phyloP scores from a whole-genome alignment of 2,888 invertebrate species.

The Lasioglossum pauxillum region DNA sequence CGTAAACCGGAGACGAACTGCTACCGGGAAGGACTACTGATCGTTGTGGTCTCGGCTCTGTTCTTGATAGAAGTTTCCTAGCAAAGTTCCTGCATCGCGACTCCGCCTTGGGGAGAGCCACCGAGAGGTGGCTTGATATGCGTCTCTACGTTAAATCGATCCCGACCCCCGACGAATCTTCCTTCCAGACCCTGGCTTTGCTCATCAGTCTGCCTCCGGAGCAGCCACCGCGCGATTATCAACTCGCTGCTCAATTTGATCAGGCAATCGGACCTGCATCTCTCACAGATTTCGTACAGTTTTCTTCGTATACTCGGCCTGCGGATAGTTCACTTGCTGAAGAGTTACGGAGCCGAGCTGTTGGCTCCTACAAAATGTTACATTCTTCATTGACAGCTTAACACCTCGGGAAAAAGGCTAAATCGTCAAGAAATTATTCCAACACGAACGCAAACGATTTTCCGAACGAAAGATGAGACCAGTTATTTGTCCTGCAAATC shows the following conservation, averaged over 20 bases:
- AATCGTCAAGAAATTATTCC: no score
- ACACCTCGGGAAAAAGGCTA: no score
- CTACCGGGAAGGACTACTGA: constrained; percentile 83
- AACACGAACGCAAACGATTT: no score
- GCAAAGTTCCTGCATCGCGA: constrained; percentile 70
- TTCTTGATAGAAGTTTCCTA: constrained; percentile 73
- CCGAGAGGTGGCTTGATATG: constrained; percentile 35
- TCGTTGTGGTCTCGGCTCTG: constrained; percentile 81
- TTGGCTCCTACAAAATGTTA: no score
- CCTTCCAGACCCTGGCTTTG: not conserved
- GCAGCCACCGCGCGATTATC: not conserved
- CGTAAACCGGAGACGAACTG: constrained; percentile 84
- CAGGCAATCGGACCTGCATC: not conserved
- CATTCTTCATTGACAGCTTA: no score
- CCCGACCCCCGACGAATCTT: constrained; percentile 25
- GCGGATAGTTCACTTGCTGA: not conserved
- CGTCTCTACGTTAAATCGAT: constrained; percentile 54
- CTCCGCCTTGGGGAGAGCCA: constrained; percentile 63
- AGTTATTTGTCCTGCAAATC: constrained; percentile 77
- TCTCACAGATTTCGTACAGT: not conserved
- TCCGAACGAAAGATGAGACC: not conserved
- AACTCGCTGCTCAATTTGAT: not conserved
- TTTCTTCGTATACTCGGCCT: not conserved
- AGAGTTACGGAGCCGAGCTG: not conserved
- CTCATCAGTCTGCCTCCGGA: not conserved